Evolutionary conservation across 2,797 vertebrate species (phyloP), one percentile per base, ranked within the genome.

Genomic region (Betta splendens): DNA sequence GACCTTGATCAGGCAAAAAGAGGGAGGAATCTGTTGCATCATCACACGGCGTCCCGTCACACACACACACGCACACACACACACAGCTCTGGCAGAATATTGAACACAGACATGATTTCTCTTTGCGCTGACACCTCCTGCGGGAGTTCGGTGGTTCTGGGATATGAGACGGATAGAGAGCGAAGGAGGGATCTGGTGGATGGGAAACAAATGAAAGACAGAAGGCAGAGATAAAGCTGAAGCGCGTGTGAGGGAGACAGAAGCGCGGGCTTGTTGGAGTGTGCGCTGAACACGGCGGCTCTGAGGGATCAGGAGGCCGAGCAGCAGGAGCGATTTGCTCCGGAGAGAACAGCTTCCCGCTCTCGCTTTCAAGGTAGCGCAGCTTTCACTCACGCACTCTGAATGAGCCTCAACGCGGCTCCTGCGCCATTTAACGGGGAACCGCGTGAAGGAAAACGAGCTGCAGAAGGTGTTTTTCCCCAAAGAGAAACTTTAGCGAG

Each of bases 211-310:
- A 70, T 76, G 71, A 79, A 66, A 80, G 68, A 64, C 65, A 81
- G 76, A 72, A 75, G 77, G 57, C 44, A 59, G 37, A 72, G 61
- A 79, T 72, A 69, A 75, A 79, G 69, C 69, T 32, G 55, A 77
- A 58, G 44, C 26, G 28, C 59, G 49, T 79, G 75, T 79, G 71
- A 86, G 72, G 70, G n/a, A 83, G 80, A 76, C 71, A 85, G 61
- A 66, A 44, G 60, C n/a, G 1, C 18, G 54, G 44, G 20, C 72
- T 80, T 76, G 62, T 73, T 77, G 66, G 43, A 51, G 48, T 72
- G 58, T 52, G 56, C 69, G 77, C 75, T 49, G 60, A 79, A 76
- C 75, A 78, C 71, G 66, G 75, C 75, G 48, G 51, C 69, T 76
- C 65, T 62, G 33, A 75, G 69, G 70, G 75, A 81, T 85, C 70